Base-by-base conservation (phyloP, 2,797 vertebrate genomes). In the Chrysocyon brachyurus region DNA sequence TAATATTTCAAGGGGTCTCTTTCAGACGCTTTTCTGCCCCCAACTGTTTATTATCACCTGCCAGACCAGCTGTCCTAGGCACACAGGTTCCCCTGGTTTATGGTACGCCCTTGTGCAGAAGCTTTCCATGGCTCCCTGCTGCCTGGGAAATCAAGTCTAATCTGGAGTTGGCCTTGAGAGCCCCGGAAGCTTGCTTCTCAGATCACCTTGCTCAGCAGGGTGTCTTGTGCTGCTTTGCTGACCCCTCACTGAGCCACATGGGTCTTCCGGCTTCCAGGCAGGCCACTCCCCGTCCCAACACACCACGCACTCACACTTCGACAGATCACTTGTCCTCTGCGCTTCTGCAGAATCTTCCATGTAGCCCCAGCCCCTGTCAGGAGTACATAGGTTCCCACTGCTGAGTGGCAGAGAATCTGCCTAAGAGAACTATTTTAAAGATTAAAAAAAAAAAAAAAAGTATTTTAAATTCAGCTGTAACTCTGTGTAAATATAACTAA, bases 401-500 rank as follows among this genome's bases (percentile, higher is more conserved):
- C 33, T 6, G 40, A 79, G 21, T 16, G 12, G 54, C 68, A 79
- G 52, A 49, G 72, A 89, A 64, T 64, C 70, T 93, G 59, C 49
- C 12, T 33, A 17, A 12, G 36, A 12, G 19, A n/a, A 66, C 12
- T 49, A 11, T 94, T 89, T 68, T 28, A 72, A 91, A 90, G 26
- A 73, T 12, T 0, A 12, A 78, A 22, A 56, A 87, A 1, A 12
- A 77, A 56, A 87, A 82, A 77, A 79, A n/a, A 61, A 73, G 72
- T 57, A 57, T 31, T 94, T 91, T 72, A 79, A 46, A 86, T 92
- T 95, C 28, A 66, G 21, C 33, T 89, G 21, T 73, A 86, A 78
- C 16, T 36, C 59, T 96, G 33, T 61, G 46, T 72, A 92, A 86
- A 66, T 92, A 83, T 61, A 83, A 72, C 16, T 4, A 57, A 72